Evolutionary conservation across 2,888 invertebrate genomes (phyloP).

Genomic region (Hypolimnas misippus): DNA sequence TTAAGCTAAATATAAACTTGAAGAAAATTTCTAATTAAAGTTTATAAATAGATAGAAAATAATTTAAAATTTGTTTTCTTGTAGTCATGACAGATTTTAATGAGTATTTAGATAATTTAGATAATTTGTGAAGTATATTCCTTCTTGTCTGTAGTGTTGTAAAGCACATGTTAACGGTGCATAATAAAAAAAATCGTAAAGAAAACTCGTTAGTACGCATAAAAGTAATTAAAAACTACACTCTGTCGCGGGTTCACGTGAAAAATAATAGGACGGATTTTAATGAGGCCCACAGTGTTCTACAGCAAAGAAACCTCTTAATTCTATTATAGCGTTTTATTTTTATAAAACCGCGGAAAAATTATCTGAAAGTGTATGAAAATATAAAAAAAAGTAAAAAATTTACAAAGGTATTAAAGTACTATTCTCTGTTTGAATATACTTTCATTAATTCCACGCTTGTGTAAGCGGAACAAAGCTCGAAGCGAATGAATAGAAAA

Average conservation of each 20-base stretch:
- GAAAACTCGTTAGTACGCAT: constrained; percentile 14
- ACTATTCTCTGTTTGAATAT: constrained; percentile 8
- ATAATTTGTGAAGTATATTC: too few relatives aligned
- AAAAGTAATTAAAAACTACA: constrained; percentile 32
- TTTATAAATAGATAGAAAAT: too few relatives aligned
- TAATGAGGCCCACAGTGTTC: constrained; percentile 27
- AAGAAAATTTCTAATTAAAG: too few relatives aligned
- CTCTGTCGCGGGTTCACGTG: constrained; percentile 24
- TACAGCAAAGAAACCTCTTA: constrained; percentile 1
- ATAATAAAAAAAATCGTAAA: constrained; percentile 14
- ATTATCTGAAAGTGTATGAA: constrained; percentile 3
- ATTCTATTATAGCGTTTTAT: constrained; percentile 9
- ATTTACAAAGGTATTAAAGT: constrained; percentile 19
- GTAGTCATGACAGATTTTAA: too few relatives aligned
- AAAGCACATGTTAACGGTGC: background rate
- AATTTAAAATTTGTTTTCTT: too few relatives aligned
- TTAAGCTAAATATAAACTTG: too few relatives aligned
- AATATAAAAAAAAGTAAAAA: too few relatives aligned
- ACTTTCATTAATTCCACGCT: constrained; percentile 10
- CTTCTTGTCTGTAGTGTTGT: too few relatives aligned
- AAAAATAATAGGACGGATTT: constrained; percentile 29
- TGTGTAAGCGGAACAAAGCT: constrained; percentile 10
- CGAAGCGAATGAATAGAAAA: constrained; percentile 10
- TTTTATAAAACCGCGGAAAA: constrained; percentile 3
- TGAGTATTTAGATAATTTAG: too few relatives aligned